Evolutionary conservation across 2,797 vertebrate genomes (phyloP).

Genomic region (Phaenicophaeus curvirostris): DNA sequence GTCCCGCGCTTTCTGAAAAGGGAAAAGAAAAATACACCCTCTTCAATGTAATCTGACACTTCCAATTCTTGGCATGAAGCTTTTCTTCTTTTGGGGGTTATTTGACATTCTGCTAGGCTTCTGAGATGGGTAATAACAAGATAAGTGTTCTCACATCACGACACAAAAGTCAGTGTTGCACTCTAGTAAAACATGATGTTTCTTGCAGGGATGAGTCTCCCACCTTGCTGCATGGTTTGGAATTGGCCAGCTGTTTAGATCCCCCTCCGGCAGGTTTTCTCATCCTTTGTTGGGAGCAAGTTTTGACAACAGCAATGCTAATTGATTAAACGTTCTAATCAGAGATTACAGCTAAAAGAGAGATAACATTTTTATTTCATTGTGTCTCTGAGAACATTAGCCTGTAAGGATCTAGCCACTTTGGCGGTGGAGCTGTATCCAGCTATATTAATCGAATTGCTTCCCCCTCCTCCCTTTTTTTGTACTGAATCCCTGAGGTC

Average conservation of each 20-base stretch:
- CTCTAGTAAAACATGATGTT: slow-evolving; percentile 54
- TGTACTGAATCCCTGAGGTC: background rate
- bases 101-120: slow-evolving; percentile 54
- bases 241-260: slow-evolving; percentile 11
- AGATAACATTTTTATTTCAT: slow-evolving; percentile 63
- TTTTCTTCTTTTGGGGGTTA: background rate
- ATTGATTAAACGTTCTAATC: slow-evolving; percentile 82
- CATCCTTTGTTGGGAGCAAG: slow-evolving; percentile 74
- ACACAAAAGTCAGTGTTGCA: slow-evolving; percentile 26
- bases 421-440: background rate
- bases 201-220: slow-evolving; percentile 71
- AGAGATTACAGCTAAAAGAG: slow-evolving; percentile 72
- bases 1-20: background rate
- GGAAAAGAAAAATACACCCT: background rate
- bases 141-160: slow-evolving; percentile 42
- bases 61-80: background rate
- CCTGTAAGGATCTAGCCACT: slow-evolving; percentile 20
- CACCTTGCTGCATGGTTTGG: slow-evolving; percentile 22
- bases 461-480: background rate
- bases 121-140: slow-evolving; percentile 45
- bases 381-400: background rate
- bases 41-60: background rate
- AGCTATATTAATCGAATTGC: background rate
- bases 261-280: slow-evolving; percentile 50
- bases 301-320: slow-evolving; percentile 83